Evolutionary conservation across 2,797 vertebrate genomes (phyloP).

Genomic region (Anableps anableps): DNA sequence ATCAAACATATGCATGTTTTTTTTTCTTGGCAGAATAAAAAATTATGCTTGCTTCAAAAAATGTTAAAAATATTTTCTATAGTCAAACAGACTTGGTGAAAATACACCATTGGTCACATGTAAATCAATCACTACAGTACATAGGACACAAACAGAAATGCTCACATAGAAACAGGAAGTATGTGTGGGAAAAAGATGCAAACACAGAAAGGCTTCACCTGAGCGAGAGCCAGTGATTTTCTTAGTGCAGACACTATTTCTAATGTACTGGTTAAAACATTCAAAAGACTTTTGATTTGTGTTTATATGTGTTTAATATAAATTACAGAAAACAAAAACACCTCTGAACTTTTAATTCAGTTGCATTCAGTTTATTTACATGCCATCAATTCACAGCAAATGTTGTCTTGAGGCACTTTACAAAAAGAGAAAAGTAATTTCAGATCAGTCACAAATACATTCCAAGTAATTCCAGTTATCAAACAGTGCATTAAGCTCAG

Average conservation of each 20-base stretch:
- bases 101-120: no score
- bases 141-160: background rate
- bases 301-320: no score
- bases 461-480: background rate
- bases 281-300: no score
- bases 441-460: background rate
- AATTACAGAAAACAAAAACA: no score
- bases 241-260: no score
- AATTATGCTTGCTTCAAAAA: no score
- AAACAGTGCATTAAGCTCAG: background rate
- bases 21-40: background rate
- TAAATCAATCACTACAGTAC: no score
- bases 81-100: background rate
- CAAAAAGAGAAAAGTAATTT: background rate
- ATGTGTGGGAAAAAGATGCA: no score
- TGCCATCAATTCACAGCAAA: background rate
- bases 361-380: background rate
- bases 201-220: no score
- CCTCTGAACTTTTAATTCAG: background rate
- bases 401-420: background rate
- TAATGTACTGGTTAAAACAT: no score
- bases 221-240: no score
- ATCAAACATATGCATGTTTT: background rate
- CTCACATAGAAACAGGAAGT: no score
- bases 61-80: background rate